Conservation (phyloP, 2,888 invertebrate species). For the Dysmachus trigonus region DNA sequence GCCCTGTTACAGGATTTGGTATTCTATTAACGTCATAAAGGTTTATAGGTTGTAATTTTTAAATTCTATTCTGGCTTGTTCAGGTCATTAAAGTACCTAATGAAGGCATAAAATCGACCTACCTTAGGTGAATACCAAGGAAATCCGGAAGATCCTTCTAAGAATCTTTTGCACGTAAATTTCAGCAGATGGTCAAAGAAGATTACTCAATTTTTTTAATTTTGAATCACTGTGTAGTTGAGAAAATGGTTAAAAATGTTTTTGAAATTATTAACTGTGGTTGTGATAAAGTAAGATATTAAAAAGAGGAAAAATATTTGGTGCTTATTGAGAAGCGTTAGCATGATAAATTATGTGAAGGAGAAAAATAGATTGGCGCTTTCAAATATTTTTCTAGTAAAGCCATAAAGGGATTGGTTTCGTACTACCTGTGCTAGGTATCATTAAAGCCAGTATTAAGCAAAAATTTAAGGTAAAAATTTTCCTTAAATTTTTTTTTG, state of each 20-base stretch:
- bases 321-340: too few relatives aligned
- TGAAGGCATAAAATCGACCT: neutral
- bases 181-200: neutral
- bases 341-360: too few relatives aligned
- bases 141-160: neutral
- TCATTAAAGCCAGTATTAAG: neutral
- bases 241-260: too few relatives aligned
- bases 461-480: neutral
- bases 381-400: too few relatives aligned
- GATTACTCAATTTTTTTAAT: neutral
- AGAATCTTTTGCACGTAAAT: neutral
- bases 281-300: too few relatives aligned
- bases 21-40: neutral
- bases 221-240: neutral
- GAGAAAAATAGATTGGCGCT: too few relatives aligned
- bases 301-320: too few relatives aligned
- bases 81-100: neutral
- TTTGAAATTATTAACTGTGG: too few relatives aligned
- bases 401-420: too few relatives aligned
- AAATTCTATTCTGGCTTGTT: neutral
- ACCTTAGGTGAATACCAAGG: neutral
- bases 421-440: too few relatives aligned
- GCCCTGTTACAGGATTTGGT: neutral
- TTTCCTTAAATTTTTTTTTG: neutral
- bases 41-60: neutral